Base-by-base conservation (phyloP, 1,140 invertebrate species). In the Asbolus verrucosus region DNA sequence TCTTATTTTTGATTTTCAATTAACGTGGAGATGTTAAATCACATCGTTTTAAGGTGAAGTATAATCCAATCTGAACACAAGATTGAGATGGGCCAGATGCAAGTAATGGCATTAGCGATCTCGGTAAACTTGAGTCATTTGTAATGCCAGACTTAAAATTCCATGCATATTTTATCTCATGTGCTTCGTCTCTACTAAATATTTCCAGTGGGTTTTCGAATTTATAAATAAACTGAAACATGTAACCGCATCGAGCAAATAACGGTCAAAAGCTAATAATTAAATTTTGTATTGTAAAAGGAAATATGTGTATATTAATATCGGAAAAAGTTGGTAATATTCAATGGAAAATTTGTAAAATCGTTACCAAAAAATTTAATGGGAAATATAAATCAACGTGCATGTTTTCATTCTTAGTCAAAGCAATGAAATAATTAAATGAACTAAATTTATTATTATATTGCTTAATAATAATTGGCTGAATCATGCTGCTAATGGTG, bases 161-260 rank as follows among this genome's bases (percentile, higher is more conserved):
- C 61, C 61, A 63, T 63, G 61, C 61, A 63, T 63, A 63, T 63
- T 63, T 63, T 63, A 63, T 63, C 61, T 54, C 21, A 54, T 54
- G 46, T 54, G 46, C 46, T 54, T 14, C 46, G 46, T 54, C 46
- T 54, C 46, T 11, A 54, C 46, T 27, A 54, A 54, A 54, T 54
- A 27, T 54, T 54, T 54, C 21, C 24, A 14, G 13, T n/a, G n/a
- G 11, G 14, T 54, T 27, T 54, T 11, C 41, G 39, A 9, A 46
- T 46, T 46, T 46, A 54, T 54, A 54, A 54, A 54, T 54, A 54
- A 54, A 54, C 46, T 27, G 19, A n/a, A 19, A 54, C 21, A 14
- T 54, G 19, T 27, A 50, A 27, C 46, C 21, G 9, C 41, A 19
- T 46, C 9, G 41, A 5, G 11, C 21, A n/a, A 4, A 11, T n/a